These are phyloP conservation scores for Sebastes kiyomatsui DNA, from an alignment of 2,797 vertebrate genomes.

Conservation along the genomic window DNA sequence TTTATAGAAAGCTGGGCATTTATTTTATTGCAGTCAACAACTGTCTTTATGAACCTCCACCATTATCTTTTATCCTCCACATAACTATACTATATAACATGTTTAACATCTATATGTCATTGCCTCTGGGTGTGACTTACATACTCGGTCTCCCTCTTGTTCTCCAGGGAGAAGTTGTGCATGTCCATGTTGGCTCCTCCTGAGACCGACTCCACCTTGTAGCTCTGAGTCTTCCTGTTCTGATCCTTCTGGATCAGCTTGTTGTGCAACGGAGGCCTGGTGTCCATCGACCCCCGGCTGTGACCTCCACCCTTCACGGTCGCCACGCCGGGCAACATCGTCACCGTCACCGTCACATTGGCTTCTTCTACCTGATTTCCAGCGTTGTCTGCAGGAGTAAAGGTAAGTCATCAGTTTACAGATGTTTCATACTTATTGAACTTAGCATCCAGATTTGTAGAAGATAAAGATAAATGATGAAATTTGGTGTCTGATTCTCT, in stretches of 20 bases:
- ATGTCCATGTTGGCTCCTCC: slow-evolving; percentile 86
- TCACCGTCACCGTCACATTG: slow-evolving; percentile 64
- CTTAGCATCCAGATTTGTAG: not conserved
- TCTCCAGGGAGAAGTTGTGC: slow-evolving; percentile 93
- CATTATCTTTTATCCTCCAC: not conserved
- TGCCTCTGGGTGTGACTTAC: slow-evolving; percentile 82
- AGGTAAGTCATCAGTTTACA: not conserved
- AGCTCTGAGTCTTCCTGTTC: slow-evolving; percentile 88
- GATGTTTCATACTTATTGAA: not conserved
- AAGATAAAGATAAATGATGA: not conserved
- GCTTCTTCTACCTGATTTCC: slow-evolving; percentile 84
- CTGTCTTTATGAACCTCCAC: not conserved
- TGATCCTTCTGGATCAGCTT: slow-evolving; percentile 89
- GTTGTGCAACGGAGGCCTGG: slow-evolving; percentile 78
- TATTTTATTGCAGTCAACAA: not conserved
- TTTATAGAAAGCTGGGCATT: not conserved
- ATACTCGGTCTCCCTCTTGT: slow-evolving; percentile 91
- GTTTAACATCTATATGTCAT: not conserved
- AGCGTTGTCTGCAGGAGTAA: slow-evolving; percentile 77
- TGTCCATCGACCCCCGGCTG: slow-evolving; percentile 55
- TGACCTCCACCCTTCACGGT: slow-evolving; percentile 57
- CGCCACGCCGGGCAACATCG: slow-evolving; percentile 13
- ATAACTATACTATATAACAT: not conserved
- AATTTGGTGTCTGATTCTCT: not conserved
- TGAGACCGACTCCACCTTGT: slow-evolving; percentile 88